Evolutionary conservation across 2,888 invertebrate genomes (phyloP).

Genomic region (Chloromyia formosa): DNA sequence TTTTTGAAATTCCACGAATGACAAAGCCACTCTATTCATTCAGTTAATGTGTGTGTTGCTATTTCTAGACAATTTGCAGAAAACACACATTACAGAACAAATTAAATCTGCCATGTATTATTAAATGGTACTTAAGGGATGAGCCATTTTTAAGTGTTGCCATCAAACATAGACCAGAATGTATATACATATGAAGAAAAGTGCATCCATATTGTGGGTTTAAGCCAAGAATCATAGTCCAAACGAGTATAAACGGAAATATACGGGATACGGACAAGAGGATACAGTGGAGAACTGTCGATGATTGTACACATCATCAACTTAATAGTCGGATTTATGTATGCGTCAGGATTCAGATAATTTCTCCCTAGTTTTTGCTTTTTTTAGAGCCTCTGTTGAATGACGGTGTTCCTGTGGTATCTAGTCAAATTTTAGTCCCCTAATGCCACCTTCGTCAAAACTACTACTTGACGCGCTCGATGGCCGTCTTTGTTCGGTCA

Average conservation of each 20-base stretch:
- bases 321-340: too few relatives aligned
- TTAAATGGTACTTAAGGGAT: constrained; percentile 32
- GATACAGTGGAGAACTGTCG: not conserved
- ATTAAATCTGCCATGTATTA: constrained; percentile 37
- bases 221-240: not conserved
- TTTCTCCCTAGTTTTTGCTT: too few relatives aligned
- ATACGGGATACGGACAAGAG: not conserved
- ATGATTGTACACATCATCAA: too few relatives aligned
- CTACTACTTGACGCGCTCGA: too few relatives aligned
- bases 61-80: constrained; percentile 1
- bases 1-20: constrained; percentile 15
- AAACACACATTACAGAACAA: constrained; percentile 30
- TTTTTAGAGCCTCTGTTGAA: too few relatives aligned
- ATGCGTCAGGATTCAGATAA: too few relatives aligned
- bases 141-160: constrained; percentile 36
- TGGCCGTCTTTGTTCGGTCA: too few relatives aligned
- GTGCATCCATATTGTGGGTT: not conserved
- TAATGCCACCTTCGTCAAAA: too few relatives aligned
- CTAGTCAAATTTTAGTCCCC: too few relatives aligned
- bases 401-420: too few relatives aligned
- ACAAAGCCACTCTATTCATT: constrained; percentile 11
- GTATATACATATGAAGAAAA: too few relatives aligned
- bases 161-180: constrained; percentile 26
- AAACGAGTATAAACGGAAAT: too few relatives aligned
- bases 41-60: constrained; percentile 11